These are phyloP conservation scores for Cheilosia vernalis DNA, from an alignment of 2,888 invertebrate genomes.

Conservation along the genomic window DNA sequence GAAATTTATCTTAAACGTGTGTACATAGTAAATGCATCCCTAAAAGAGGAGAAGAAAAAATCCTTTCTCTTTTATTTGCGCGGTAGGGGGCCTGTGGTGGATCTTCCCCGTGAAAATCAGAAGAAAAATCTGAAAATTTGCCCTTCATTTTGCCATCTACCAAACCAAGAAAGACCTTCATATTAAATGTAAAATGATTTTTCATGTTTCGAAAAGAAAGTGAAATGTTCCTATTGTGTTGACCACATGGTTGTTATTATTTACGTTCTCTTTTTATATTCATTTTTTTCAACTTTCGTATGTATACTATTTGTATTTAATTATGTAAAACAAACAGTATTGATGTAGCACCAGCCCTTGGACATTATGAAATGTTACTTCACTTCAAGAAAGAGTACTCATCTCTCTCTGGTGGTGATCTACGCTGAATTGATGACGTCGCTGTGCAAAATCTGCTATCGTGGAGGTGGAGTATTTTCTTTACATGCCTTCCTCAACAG, in stretches of 20 bases:
- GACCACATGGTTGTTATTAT: slow-evolving; percentile 44
- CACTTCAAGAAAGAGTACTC: neutral
- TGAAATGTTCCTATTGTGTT: slow-evolving; percentile 36
- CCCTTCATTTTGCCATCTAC: slow-evolving; percentile 3
- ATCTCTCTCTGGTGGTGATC: neutral
- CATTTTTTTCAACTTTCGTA: neutral
- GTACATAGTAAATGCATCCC: neutral
- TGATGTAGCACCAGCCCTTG: neutral
- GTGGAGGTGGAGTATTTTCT: neutral
- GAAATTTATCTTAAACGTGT: neutral
- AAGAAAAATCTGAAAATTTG: slow-evolving; percentile 8
- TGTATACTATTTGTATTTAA: neutral
- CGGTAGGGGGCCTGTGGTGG: neutral
- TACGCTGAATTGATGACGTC: slow-evolving; percentile 41
- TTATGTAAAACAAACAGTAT: slow-evolving; percentile 23
- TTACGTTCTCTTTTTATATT: slow-evolving; percentile 19
- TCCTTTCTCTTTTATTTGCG: slow-evolving; percentile 60
- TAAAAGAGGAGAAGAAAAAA: neutral
- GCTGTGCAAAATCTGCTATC: neutral
- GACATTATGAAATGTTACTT: slow-evolving; percentile 38
- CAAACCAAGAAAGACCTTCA: slow-evolving; percentile 18
- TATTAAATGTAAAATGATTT: neutral
- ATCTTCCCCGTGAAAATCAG: slow-evolving; percentile 5
- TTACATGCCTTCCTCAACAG: slow-evolving; percentile 8
- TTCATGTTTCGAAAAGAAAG: slow-evolving; percentile 31